Conservation (phyloP, 2,113 vertebrate genomes). For the Pelobates fuscus region DNA sequence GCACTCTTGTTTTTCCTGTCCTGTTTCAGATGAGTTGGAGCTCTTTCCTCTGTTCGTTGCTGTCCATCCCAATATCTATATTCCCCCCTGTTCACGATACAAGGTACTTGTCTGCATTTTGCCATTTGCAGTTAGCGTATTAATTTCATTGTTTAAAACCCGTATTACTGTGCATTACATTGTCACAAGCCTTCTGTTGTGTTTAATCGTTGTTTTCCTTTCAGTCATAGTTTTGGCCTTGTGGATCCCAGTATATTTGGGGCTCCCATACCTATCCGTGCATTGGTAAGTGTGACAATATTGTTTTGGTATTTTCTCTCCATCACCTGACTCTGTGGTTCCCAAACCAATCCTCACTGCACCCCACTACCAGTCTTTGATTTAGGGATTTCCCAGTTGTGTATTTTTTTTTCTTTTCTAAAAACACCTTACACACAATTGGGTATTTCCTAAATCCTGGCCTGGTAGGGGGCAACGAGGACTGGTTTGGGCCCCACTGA, state of each 20-base stretch:
- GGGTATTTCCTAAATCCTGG: too few relatives aligned
- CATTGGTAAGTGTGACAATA: constrained; percentile 78
- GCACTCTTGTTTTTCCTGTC: not conserved
- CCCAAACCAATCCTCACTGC: too few relatives aligned
- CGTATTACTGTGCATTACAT: not conserved
- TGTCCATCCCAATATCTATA: constrained; percentile 86
- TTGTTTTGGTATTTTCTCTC: too few relatives aligned
- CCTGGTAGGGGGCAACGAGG: too few relatives aligned
- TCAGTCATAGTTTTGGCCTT: constrained; percentile 83
- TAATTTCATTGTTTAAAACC: too few relatives aligned
- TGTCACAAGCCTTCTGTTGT: not conserved
- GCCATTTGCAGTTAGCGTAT: too few relatives aligned
- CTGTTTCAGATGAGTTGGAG: constrained; percentile 89
- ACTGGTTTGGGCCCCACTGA: too few relatives aligned
- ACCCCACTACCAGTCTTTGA: too few relatives aligned
- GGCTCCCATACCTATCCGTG: constrained; percentile 82
- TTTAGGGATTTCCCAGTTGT: too few relatives aligned
- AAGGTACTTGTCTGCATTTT: constrained; percentile 70
- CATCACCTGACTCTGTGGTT: too few relatives aligned
- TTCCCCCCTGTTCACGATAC: constrained; percentile 87
- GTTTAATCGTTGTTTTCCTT: not conserved
- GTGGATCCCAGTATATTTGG: constrained; percentile 86
- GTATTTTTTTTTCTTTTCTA: too few relatives aligned
- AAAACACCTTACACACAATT: too few relatives aligned
- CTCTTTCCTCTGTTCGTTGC: constrained; percentile 70